These are phyloP conservation scores for Brachionus sp. DNA, from an alignment of 1,140 invertebrate genomes.

Conservation along the genomic window DNA sequence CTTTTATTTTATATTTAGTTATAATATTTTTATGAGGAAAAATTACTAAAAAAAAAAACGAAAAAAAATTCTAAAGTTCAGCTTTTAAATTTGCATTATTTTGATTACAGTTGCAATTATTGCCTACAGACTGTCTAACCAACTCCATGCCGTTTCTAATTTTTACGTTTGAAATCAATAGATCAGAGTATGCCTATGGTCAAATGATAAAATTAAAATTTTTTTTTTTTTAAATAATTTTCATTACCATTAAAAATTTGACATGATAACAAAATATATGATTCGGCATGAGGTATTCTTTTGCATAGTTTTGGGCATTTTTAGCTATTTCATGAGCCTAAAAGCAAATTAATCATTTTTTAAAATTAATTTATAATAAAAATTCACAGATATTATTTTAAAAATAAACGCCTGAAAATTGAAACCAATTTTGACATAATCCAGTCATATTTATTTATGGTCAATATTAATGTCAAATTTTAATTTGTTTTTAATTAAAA, in stretches of 20 bases:
- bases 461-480: background rate
- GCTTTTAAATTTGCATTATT: conserved; percentile 57
- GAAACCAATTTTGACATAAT: background rate
- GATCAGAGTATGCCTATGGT: conserved; percentile 71
- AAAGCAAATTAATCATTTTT: conserved; percentile 47
- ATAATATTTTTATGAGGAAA: background rate
- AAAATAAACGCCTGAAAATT: background rate
- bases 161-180: conserved; percentile 64
- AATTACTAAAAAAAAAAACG: background rate
- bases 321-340: conserved; percentile 68
- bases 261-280: conserved; percentile 86
- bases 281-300: conserved; percentile 74
- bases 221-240: background rate
- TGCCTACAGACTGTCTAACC: conserved; percentile 64
- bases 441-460: background rate
- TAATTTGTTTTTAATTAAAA: background rate
- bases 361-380: background rate
- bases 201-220: conserved; percentile 50
- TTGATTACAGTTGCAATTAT: conserved; percentile 64
- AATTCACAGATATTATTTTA: background rate
- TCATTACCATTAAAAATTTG: conserved; percentile 64
- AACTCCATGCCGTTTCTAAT: conserved; percentile 71
- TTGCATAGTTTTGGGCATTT: conserved; percentile 71
- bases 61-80: background rate
- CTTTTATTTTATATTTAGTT: background rate